Evolutionary conservation across 2,113 vertebrate genomes (phyloP).

Genomic region (Rhipidura dahli): DNA sequence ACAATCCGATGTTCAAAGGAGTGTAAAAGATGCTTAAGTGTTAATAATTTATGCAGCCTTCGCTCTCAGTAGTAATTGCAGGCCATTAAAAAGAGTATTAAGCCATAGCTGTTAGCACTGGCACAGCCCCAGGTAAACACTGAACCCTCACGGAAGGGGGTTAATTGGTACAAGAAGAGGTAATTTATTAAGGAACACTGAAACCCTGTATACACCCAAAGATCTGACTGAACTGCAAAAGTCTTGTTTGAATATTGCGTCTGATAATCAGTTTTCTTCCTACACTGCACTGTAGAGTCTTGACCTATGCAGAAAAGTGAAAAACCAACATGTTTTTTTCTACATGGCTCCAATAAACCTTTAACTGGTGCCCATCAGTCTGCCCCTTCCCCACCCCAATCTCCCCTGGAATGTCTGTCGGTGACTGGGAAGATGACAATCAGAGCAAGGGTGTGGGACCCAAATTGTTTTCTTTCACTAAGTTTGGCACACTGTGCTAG

Average conservation of each 20-base stretch:
- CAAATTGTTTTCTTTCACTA: neutral
- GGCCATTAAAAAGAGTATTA: conserved; percentile 74
- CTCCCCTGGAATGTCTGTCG: neutral
- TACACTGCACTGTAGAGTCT: neutral
- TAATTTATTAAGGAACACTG: conserved; percentile 79
- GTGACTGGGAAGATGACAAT: neutral
- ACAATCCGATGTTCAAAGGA: conserved; percentile 71
- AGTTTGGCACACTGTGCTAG: neutral
- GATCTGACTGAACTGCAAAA: conserved; percentile 33
- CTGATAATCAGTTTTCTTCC: conserved; percentile 60
- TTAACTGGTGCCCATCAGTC: conserved; percentile 71
- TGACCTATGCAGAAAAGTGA: conserved; percentile 25
- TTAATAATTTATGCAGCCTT: conserved; percentile 76
- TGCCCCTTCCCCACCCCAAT: neutral
- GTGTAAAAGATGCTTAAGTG: conserved; percentile 76
- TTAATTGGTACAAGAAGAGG: conserved; percentile 79
- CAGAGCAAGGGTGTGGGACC: neutral
- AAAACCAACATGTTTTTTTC: conserved; percentile 6
- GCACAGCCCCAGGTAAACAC: conserved; percentile 70
- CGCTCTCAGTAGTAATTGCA: conserved; percentile 67
- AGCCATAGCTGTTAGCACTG: conserved; percentile 74
- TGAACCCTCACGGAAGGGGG: conserved; percentile 68
- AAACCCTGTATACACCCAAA: conserved; percentile 65
- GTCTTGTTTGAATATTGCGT: conserved; percentile 45
- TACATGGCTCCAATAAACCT: conserved; percentile 28